A percentile compares a stretch with the other conserved stretches of the same genome.
Evolutionary conservation across 2,113 vertebrate genomes (phyloP).

Genomic region (Sphaerodactylus townsendi): DNA sequence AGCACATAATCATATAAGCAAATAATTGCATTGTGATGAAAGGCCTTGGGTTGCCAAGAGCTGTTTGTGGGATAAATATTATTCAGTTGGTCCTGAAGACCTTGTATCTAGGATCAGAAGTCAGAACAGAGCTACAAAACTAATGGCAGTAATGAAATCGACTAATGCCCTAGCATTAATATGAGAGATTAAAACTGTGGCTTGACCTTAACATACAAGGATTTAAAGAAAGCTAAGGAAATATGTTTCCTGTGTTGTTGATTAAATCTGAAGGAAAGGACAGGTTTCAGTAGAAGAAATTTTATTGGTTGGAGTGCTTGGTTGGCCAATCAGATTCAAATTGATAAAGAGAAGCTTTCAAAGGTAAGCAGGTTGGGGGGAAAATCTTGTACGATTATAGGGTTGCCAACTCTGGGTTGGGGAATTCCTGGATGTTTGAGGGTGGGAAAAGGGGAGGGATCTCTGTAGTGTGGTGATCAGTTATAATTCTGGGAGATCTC

Average conservation of each 20-base stretch:
- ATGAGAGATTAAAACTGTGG: slow-evolving; percentile 7
- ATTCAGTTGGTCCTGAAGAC: neutral
- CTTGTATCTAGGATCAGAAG: neutral
- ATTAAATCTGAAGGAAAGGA: neutral
- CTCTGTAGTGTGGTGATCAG: too few relatives aligned
- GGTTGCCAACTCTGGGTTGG: too few relatives aligned
- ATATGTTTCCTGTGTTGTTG: slow-evolving; percentile 2
- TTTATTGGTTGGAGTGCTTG: neutral
- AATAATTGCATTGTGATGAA: neutral
- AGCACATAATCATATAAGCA: neutral
- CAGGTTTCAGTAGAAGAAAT: neutral
- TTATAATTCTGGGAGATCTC: too few relatives aligned
- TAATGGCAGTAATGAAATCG: neutral
- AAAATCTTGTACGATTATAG: too few relatives aligned
- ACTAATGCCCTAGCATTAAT: neutral
- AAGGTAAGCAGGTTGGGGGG: too few relatives aligned
- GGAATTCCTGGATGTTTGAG: too few relatives aligned
- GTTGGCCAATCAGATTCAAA: too few relatives aligned
- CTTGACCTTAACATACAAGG: neutral
- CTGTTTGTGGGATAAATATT: neutral
- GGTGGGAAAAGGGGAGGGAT: too few relatives aligned
- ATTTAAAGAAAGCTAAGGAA: neutral
- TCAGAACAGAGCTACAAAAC: neutral
- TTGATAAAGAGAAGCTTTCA: too few relatives aligned
- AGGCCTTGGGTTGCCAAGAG: neutral